Evolutionary conservation across 2,113 vertebrate genomes (phyloP), one percentile per base, ranked within the genome.

Genomic region (Tretioscincus oriximinensis): DNA sequence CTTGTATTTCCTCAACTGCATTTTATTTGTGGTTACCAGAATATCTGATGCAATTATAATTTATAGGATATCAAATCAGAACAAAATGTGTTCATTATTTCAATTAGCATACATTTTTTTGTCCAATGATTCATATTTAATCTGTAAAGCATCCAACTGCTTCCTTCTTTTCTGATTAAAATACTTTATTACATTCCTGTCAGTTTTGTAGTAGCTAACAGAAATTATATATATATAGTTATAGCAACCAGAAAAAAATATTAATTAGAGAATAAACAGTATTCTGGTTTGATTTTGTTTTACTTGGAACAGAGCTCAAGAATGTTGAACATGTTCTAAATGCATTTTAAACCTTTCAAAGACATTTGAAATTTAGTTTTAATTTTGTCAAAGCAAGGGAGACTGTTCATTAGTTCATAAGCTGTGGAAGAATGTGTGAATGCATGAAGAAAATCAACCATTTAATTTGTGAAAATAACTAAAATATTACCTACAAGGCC

Each of bases 11-110:
- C 80, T 89, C 66, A 1, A 51, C 71, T 82, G 29, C 5, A 4
- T 0, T 84, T 61, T 90, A 74, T 77, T 88, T 86, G 47, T 66
- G 76, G 49, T 77, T 82, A 10, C 31, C 80, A 16, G 79, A 87
- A 41, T 88, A 77, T 65, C 72, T 85, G 1, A 41, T 66, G 88
- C 74, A 83, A 79, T 90, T 83, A 80, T 69, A 85, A 69, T 73
- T 76, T 65, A 83, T 81, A 61, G 28, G 72, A 21, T 79, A 84
- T 65, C 54, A 87, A 81, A 82, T 88, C 69, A 87, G 78, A 90
- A 88, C n/a, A 69, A 84, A 77, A 65, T 82, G 81, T 1, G 78
- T 88, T 87, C 71, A 83, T 89, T 78, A 63, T 76, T 90, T 81
- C 2, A 86, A 8, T 58, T 78, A 68, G 51, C 72, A 82, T 77